Conservation (phyloP, 1,140 invertebrate genomes). For the Sitophilus oryzae region DNA sequence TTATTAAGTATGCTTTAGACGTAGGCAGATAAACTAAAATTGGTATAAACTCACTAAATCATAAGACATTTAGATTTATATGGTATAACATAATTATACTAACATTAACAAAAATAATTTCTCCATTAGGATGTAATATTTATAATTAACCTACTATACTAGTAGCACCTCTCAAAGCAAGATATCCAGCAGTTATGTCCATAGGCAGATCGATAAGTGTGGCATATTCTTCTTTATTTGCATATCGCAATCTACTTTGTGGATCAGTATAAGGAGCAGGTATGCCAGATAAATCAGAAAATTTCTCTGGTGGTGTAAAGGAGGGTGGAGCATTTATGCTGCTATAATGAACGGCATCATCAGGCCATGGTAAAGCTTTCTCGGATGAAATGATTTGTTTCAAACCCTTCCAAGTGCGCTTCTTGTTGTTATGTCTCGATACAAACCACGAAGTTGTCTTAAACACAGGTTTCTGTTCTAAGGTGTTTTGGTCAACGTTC, state of each 20-base stretch:
- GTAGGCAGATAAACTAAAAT: too few species aligned
- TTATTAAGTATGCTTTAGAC: too few species aligned
- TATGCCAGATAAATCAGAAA: slow-evolving; percentile 87
- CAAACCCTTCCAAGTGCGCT: slow-evolving; percentile 67
- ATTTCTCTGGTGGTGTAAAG: slow-evolving; percentile 86
- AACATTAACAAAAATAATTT: too few species aligned
- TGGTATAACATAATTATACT: too few species aligned
- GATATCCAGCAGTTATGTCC: slow-evolving; percentile 83
- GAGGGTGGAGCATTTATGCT: slow-evolving; percentile 85
- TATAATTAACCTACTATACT: slow-evolving; percentile 65
- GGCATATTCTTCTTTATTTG: slow-evolving; percentile 78
- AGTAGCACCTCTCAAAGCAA: slow-evolving; percentile 77
- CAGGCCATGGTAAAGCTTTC: slow-evolving; percentile 61
- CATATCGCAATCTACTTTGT: slow-evolving; percentile 79
- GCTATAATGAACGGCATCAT: slow-evolving; percentile 64
- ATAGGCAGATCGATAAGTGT: slow-evolving; percentile 78
- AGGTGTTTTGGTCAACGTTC: too few species aligned
- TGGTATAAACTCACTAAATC: too few species aligned
- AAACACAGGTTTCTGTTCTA: slow-evolving; percentile 36
- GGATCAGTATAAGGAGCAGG: slow-evolving; percentile 84
- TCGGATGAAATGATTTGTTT: slow-evolving; percentile 75
- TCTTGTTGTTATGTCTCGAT: slow-evolving; percentile 52
- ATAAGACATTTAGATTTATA: too few species aligned
- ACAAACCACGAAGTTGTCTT: slow-evolving; percentile 37
- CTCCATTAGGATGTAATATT: too few species aligned